These are phyloP conservation scores for Tadarida brasiliensis DNA, from an alignment of 2,797 vertebrate species.

Conservation along the genomic window DNA sequence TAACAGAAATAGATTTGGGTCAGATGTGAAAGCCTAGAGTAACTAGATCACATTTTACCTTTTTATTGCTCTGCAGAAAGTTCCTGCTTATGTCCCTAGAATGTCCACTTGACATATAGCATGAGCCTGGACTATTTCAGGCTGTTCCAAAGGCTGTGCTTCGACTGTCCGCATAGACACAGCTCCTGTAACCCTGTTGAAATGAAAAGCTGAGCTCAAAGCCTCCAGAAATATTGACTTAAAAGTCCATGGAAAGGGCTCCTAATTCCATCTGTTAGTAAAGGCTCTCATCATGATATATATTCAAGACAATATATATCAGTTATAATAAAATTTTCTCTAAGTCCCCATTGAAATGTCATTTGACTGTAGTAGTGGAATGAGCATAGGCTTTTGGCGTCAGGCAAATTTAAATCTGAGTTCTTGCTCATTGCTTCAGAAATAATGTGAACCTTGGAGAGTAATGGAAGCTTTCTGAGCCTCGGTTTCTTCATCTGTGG, in stretches of 20 bases:
- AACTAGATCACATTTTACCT: neutral
- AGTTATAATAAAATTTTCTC: neutral
- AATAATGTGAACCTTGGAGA: neutral
- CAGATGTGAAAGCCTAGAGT: neutral
- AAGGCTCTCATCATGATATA: neutral
- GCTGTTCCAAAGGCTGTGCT: neutral
- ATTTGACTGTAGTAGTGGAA: neutral
- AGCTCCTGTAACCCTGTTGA: rapidly evolving
- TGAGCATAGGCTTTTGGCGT: neutral
- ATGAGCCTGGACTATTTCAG: neutral
- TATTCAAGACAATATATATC: neutral
- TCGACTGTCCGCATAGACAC: neutral
- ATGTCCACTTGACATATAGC: neutral
- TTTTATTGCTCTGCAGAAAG: neutral
- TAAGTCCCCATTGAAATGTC: neutral
- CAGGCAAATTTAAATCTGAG: neutral
- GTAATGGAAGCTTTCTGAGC: neutral
- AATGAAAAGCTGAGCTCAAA: neutral
- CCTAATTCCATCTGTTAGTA: neutral
- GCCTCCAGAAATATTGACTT: neutral
- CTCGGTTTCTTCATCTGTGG: neutral
- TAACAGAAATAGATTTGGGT: constrained; percentile 20
- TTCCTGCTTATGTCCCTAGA: neutral
- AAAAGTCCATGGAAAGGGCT: neutral
- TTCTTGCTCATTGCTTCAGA: neutral